Percentiles rank a stretch among this genome's conserved stretches.
phyloP scores from a whole-genome alignment of 2,888 invertebrate genomes.

The Sinohyriopsis cumingii region DNA sequence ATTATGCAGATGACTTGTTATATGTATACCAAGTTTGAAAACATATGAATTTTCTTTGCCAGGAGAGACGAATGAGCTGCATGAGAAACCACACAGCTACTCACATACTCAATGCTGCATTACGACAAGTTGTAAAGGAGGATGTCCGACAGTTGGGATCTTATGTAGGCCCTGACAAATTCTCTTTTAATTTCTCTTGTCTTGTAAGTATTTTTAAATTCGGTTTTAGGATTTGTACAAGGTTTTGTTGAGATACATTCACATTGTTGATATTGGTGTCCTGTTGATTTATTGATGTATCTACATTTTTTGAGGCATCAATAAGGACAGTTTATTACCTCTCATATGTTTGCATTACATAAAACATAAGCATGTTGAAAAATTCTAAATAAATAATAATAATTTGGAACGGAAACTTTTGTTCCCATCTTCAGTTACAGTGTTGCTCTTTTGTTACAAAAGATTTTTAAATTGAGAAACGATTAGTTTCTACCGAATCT shows the following conservation, averaged over 20 bases:
- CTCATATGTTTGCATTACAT: too few relatives aligned
- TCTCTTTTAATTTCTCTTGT: slow-evolving; percentile 94
- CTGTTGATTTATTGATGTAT: too few relatives aligned
- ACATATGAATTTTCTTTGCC: slow-evolving; percentile 4
- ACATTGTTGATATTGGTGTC: too few relatives aligned
- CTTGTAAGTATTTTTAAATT: slow-evolving; percentile 42
- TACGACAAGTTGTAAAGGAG: slow-evolving; percentile 88
- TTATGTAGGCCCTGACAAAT: slow-evolving; percentile 91
- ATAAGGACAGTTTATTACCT: too few relatives aligned
- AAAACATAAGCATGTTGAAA: too few relatives aligned
- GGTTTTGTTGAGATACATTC: neutral
- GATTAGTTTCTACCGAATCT: too few relatives aligned
- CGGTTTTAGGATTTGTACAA: neutral
- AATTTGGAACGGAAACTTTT: too few relatives aligned
- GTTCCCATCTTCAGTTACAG: too few relatives aligned
- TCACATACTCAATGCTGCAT: slow-evolving; percentile 92
- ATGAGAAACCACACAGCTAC: slow-evolving; percentile 90
- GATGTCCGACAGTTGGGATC: slow-evolving; percentile 93
- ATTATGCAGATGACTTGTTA: neutral
- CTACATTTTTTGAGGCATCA: too few relatives aligned
- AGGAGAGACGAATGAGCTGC: slow-evolving; percentile 52
- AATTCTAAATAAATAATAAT: too few relatives aligned
- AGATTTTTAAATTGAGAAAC: too few relatives aligned
- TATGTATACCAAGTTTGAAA: neutral
- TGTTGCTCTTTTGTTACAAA: too few relatives aligned